A percentile compares a stretch with the other conserved stretches of the same genome.
Evolutionary conservation across 2,888 invertebrate species (phyloP).

Genomic region (Platypus cylindrus): DNA sequence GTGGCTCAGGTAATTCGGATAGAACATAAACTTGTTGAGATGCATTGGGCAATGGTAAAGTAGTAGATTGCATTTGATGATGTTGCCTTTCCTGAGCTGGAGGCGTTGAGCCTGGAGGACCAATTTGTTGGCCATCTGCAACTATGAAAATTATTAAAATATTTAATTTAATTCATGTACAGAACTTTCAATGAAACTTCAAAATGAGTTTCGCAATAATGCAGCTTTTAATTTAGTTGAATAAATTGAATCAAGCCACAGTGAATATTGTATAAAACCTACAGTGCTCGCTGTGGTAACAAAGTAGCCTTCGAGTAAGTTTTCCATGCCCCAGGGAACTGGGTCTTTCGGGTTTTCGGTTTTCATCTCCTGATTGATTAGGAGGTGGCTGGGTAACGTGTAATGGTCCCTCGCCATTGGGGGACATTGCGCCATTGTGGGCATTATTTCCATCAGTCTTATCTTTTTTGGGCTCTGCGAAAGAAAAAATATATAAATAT

Average conservation of each 20-base stretch:
- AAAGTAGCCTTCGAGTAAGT: slow-evolving; percentile 62
- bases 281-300: slow-evolving; percentile 69
- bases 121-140: slow-evolving; percentile 44
- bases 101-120: slow-evolving; percentile 34
- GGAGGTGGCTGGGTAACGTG: slow-evolving; percentile 29
- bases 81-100: slow-evolving; percentile 32
- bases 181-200: too few species aligned
- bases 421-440: slow-evolving; percentile 50
- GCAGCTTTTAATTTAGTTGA: too few species aligned
- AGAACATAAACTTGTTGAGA: too few species aligned
- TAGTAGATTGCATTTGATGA: slow-evolving; percentile 23
- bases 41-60: slow-evolving; percentile 11
- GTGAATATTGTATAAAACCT: slow-evolving; percentile 28
- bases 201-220: too few species aligned
- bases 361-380: slow-evolving; percentile 12
- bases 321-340: slow-evolving; percentile 67
- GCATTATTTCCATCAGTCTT: slow-evolving; percentile 55
- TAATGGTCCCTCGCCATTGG: slow-evolving; percentile 39
- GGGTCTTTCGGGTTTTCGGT: slow-evolving; percentile 59
- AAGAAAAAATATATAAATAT: too few species aligned
- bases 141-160: too few species aligned
- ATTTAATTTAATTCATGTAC: too few species aligned
- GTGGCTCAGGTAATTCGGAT: slow-evolving; percentile 82
- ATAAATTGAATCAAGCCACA: too few species aligned
- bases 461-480: slow-evolving; percentile 86